Conservation (phyloP, 2,113 vertebrate species). For the Brachypodius melanocephalos region DNA sequence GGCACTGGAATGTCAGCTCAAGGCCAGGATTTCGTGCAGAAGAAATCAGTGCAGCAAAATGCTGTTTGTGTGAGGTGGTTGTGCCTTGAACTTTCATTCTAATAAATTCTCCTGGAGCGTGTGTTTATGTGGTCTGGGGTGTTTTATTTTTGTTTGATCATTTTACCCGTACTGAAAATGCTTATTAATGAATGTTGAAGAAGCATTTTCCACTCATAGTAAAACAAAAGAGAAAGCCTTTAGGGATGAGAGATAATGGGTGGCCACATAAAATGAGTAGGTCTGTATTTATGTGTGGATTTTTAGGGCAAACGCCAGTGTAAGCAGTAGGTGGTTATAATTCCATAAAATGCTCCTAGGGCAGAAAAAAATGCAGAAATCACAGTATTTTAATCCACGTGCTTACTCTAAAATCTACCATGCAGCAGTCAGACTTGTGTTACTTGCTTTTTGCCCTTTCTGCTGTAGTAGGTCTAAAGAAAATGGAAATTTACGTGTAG, state of each 20-base stretch:
- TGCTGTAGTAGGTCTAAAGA: background rate
- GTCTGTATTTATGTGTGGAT: background rate
- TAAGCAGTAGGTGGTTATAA: background rate
- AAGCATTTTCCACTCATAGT: background rate
- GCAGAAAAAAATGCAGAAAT: background rate
- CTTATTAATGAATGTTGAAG: background rate
- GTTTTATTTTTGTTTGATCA: background rate
- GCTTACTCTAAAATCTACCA: background rate
- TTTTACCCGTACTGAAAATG: background rate
- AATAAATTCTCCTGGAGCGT: background rate
- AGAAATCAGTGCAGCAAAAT: background rate
- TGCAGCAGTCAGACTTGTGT: background rate
- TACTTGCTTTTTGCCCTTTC: background rate
- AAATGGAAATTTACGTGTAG: background rate
- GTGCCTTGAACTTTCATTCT: background rate
- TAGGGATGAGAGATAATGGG: background rate
- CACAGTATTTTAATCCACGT: background rate
- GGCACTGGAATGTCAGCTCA: background rate
- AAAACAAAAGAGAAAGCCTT: conserved; percentile 4
- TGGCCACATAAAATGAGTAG: background rate
- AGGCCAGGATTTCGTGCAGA: background rate
- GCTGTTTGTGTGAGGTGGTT: background rate
- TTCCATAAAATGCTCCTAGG: background rate
- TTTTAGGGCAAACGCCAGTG: background rate
- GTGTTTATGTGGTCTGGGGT: background rate